Base-by-base conservation (phyloP, 1,140 invertebrate species). In the Metaphire vulgaris region DNA sequence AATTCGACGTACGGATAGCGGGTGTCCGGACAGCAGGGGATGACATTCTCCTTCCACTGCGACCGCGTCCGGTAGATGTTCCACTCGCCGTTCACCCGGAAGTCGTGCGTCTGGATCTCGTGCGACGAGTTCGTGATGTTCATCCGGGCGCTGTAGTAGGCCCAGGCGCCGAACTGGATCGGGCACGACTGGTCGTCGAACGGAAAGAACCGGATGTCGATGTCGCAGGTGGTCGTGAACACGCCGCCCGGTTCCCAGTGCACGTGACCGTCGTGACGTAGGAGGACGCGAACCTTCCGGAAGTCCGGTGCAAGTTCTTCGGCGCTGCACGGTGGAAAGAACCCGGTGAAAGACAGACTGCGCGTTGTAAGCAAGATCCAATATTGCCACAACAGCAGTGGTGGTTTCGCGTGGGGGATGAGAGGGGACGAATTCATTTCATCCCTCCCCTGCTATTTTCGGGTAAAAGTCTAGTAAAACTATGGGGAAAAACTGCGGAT, bases 171-270 rank as follows among this genome's bases (percentile, higher is more conserved):
- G 67, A 77, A 75, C 73, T 68, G 41, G n/a, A 80, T 68, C 33
- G 70, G 74, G 71, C 77, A 80, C 56, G 68, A 67, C 41, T 79
- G 78, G 29, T 72, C 41, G 75, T 77, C 76, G 64, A 80, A 75
- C 76, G 82, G 74, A 76, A 76, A 79, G 76, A 79, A 88, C 14
- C 70, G 86, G 73, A 88, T 87, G 79, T 88, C 87, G 2, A 88
- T 86, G 26, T 75, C 72, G 33, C 76, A 77, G 26, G 73, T 77
- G 0, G 76, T 74, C 30, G 31, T 74, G 73, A 77, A 77, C 26
- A 74, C 56, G 1, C 76, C 76, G 16, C 76, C 76, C 21, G 76
- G 76, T 41, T 77, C 76, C 76, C 76, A 77, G 34, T 75, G 76
- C 1, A 77, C 76, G 65, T 30, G 26, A 12, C 76, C 76, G 66